These are phyloP conservation scores for Centropus bengalensis DNA, from an alignment of 2,113 vertebrate species.

Conservation along the genomic window DNA sequence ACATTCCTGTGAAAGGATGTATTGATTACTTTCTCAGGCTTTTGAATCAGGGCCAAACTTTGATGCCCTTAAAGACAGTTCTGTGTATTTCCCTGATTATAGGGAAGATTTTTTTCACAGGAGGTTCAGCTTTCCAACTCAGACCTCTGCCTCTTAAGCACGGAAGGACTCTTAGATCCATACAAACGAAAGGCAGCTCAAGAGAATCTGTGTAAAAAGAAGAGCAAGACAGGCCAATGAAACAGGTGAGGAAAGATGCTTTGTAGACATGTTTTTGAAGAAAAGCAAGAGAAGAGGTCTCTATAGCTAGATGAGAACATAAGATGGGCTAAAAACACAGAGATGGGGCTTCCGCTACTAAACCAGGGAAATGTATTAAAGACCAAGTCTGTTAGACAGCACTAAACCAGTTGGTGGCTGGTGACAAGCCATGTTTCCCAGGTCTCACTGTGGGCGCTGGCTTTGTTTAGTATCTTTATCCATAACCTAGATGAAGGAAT, in stretches of 20 bases:
- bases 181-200: neutral
- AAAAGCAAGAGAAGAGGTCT: neutral
- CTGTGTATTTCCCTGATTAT: neutral
- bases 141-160: neutral
- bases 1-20: neutral
- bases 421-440: too few relatives aligned
- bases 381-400: neutral
- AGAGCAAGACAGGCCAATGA: neutral
- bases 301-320: neutral
- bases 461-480: too few relatives aligned
- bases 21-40: neutral
- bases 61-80: neutral
- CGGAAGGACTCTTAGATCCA: neutral
- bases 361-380: neutral
- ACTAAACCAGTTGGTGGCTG: neutral
- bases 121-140: neutral
- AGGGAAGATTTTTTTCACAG: neutral
- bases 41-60: neutral
- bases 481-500: too few relatives aligned
- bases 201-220: neutral
- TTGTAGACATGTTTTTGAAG: neutral
- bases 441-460: too few relatives aligned
- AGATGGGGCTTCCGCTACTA: neutral
- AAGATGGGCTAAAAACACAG: neutral
- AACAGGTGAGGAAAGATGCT: neutral